Percentiles rank a stretch among this genome's conserved stretches.
These are phyloP conservation scores for Chelmon rostratus DNA, from an alignment of 2,797 vertebrate genomes.

Conservation along the genomic window DNA sequence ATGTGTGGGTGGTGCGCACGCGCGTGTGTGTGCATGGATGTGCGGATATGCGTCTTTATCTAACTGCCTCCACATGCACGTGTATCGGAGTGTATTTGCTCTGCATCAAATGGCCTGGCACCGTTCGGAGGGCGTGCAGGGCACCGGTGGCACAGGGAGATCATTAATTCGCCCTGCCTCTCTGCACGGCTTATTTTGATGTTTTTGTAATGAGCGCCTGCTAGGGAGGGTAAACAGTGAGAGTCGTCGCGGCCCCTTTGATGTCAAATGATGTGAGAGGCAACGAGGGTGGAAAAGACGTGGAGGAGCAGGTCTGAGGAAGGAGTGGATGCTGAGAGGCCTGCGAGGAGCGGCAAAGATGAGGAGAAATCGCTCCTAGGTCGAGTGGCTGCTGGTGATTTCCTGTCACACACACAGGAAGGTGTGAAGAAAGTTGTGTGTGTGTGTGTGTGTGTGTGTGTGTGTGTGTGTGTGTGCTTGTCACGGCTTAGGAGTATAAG, in stretches of 20 bases:
- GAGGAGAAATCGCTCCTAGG: slow-evolving; percentile 67
- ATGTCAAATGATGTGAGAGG: slow-evolving; percentile 80
- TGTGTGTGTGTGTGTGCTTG: slow-evolving; percentile 29
- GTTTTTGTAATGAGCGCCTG: slow-evolving; percentile 86
- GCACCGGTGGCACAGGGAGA: slow-evolving; percentile 80
- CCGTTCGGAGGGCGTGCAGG: slow-evolving; percentile 56
- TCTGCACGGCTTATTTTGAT: slow-evolving; percentile 84
- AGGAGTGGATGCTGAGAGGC: slow-evolving; percentile 75
- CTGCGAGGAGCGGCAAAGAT: slow-evolving; percentile 65
- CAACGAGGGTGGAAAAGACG: slow-evolving; percentile 60
- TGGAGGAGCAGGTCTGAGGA: slow-evolving; percentile 64
- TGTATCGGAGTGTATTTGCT: slow-evolving; percentile 58
- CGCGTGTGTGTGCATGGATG: slow-evolving; percentile 12
- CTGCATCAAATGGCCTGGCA: slow-evolving; percentile 67
- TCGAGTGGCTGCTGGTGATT: slow-evolving; percentile 73
- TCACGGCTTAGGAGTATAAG: slow-evolving; percentile 25
- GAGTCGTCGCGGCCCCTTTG: slow-evolving; percentile 78
- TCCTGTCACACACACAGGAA: slow-evolving; percentile 66
- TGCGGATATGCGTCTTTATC: slow-evolving; percentile 34
- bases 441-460: slow-evolving; percentile 21
- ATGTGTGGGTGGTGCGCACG: slow-evolving; percentile 51
- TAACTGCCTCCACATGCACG: slow-evolving; percentile 28
- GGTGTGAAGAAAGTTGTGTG: slow-evolving; percentile 54
- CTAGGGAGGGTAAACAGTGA: slow-evolving; percentile 83
- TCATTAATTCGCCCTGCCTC: slow-evolving; percentile 85